Conservation (phyloP, 2,113 vertebrate species). For the Natator depressus region DNA sequence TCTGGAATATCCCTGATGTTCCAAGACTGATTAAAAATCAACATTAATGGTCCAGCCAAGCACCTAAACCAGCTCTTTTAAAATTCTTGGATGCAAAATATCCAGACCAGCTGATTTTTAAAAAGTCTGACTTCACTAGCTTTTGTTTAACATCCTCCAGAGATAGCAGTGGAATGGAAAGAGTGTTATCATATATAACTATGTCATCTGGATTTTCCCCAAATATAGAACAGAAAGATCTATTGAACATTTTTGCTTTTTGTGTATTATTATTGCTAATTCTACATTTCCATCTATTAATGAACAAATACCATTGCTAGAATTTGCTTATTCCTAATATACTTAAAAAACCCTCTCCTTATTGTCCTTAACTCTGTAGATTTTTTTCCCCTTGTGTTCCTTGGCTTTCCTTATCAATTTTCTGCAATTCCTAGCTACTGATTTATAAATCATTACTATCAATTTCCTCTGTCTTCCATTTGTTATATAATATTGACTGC, state of each 20-base stretch:
- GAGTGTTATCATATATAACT: background rate
- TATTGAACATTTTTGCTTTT: background rate
- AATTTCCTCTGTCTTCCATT: background rate
- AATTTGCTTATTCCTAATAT: background rate
- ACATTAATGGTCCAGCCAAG: background rate
- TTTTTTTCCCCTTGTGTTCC: background rate
- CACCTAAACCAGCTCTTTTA: background rate
- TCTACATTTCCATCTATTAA: background rate
- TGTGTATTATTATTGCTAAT: background rate
- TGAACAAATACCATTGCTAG: background rate
- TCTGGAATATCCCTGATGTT: background rate
- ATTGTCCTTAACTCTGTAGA: background rate
- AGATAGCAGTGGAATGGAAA: no score
- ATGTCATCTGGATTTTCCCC: background rate
- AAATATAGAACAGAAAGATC: background rate
- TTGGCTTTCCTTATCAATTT: background rate
- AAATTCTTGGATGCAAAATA: background rate
- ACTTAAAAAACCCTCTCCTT: background rate
- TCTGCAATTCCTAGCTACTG: background rate
- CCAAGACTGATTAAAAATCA: background rate
- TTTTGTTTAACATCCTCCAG: no score
- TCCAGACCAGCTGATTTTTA: background rate
- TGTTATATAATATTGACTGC: background rate
- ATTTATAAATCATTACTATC: background rate
- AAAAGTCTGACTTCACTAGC: no score